phyloP scores from a whole-genome alignment of 2,113 vertebrate species.

The Scomber scombrus region DNA sequence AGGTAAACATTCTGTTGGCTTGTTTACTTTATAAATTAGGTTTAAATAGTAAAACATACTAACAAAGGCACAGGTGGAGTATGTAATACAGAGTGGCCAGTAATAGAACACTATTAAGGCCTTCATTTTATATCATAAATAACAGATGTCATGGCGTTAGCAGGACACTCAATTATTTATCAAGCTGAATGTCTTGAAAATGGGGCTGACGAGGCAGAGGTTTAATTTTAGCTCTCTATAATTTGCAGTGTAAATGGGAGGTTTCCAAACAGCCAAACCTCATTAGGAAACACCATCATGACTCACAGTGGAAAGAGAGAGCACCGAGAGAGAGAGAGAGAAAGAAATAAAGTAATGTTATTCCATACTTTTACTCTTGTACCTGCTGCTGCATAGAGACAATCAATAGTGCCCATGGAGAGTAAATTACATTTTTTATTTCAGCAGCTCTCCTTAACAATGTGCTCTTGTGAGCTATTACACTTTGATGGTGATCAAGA shows the following conservation, averaged over 20 bases:
- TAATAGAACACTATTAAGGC: conserved; percentile 89
- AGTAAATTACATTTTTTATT: conserved; percentile 86
- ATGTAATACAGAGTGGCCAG: conserved; percentile 45
- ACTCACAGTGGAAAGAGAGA: conserved; percentile 84
- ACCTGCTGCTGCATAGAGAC: conserved; percentile 37
- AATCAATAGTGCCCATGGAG: conserved; percentile 57
- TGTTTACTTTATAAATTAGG: neutral
- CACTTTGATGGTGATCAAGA: conserved; percentile 82
- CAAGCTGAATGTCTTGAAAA: conserved; percentile 88
- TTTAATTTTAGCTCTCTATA: conserved; percentile 90
- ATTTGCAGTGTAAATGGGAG: conserved; percentile 90
- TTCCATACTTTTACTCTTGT: conserved; percentile 42
- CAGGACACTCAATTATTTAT: conserved; percentile 91
- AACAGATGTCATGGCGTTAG: conserved; percentile 86
- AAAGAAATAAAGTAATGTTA: conserved; percentile 76
- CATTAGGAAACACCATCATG: conserved; percentile 89
- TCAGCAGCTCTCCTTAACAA: conserved; percentile 86
- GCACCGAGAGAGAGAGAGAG: conserved; percentile 70
- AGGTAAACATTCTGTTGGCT: neutral
- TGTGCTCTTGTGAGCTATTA: conserved; percentile 84
- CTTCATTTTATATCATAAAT: conserved; percentile 92
- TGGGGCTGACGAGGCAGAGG: conserved; percentile 88
- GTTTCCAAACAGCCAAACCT: conserved; percentile 86
- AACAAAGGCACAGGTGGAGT: neutral
- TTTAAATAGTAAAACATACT: neutral